Percentiles rank a stretch among this genome's conserved stretches.
These are phyloP conservation scores for Cinara cedri DNA, from an alignment of 2,888 invertebrate genomes.

Conservation along the genomic window DNA sequence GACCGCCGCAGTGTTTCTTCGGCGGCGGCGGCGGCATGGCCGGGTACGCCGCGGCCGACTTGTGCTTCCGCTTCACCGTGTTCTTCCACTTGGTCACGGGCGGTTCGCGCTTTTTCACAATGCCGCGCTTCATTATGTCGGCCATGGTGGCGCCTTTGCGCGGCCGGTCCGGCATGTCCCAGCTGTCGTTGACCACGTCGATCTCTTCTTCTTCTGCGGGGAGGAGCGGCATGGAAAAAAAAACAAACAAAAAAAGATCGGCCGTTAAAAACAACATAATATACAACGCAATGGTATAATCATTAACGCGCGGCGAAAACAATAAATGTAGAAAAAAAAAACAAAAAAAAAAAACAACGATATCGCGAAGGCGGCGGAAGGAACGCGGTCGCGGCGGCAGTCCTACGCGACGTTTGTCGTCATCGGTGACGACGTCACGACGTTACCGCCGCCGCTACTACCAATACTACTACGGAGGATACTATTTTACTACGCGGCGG, in stretches of 20 bases:
- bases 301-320: no score
- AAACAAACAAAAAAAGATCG: neutral
- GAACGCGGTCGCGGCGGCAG: neutral
- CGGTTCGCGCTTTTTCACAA: slow-evolving; percentile 44
- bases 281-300: no score
- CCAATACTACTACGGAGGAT: neutral
- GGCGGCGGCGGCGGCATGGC: slow-evolving; percentile 48
- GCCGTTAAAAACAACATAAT: no score
- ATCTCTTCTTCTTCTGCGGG: slow-evolving; percentile 51
- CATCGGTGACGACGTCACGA: neutral
- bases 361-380: neutral
- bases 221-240: neutral
- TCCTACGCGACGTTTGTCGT: neutral
- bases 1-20: slow-evolving; percentile 37
- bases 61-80: slow-evolving; percentile 48
- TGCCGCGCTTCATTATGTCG: slow-evolving; percentile 53
- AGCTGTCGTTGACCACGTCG: slow-evolving; percentile 50
- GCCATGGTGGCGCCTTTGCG: slow-evolving; percentile 52
- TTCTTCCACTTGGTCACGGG: slow-evolving; percentile 53
- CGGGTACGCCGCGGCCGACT: slow-evolving; percentile 27
- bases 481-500: neutral
- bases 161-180: slow-evolving; percentile 46
- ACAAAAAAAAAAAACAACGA: no score
- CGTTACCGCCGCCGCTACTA: neutral
- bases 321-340: no score